phyloP scores from a whole-genome alignment of 2,113 vertebrate species.

The Prietella phreatophila region DNA sequence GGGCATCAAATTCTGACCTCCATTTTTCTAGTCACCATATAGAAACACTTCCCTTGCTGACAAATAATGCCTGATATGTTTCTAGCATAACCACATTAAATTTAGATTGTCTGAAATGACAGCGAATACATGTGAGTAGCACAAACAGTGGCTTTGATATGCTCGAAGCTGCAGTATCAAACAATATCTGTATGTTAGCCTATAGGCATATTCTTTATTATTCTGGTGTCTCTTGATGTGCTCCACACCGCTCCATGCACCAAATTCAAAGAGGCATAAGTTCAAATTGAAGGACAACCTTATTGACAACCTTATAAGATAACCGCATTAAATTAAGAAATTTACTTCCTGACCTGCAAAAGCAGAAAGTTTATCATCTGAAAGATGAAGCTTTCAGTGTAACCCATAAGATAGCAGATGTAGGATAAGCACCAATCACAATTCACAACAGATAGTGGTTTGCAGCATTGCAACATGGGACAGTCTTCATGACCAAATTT shows the following conservation, averaged over 20 bases:
- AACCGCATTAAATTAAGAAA: slow-evolving; percentile 53
- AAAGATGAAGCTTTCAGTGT: background rate
- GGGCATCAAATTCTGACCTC: background rate
- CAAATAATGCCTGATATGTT: slow-evolving; percentile 1
- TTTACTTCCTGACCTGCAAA: slow-evolving; percentile 60
- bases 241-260: background rate
- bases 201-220: background rate
- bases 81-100: slow-evolving; percentile 37
- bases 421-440: background rate
- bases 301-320: background rate
- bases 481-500: background rate
- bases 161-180: slow-evolving; percentile 22
- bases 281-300: background rate
- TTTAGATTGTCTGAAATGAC: slow-evolving; percentile 1
- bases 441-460: background rate
- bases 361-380: slow-evolving; percentile 35
- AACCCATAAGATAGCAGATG: background rate
- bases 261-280: background rate
- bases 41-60: background rate
- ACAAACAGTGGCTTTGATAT: slow-evolving; percentile 3
- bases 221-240: background rate
- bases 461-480: background rate
- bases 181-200: slow-evolving; percentile 43
- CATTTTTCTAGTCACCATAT: background rate
- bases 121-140: background rate